Evolutionary conservation across 37 sponge, comb jelly and placozoan genomes (phyloP), one percentile per base, ranked within the genome.

Genomic region (Tethya wilhelma): DNA sequence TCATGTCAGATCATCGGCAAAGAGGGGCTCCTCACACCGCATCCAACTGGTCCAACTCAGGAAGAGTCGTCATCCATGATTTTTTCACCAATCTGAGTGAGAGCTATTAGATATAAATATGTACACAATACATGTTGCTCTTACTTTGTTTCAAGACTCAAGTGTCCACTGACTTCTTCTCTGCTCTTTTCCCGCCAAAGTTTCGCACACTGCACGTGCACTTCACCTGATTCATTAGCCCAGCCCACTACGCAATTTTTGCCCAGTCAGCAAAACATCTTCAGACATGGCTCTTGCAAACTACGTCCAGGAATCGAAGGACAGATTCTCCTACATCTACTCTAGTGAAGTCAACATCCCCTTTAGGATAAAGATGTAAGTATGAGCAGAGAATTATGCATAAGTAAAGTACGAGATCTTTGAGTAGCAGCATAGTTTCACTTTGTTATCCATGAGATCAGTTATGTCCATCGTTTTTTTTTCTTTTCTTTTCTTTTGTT

Each of bases 331-430:
- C 53, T 95, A 95, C 75, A 78, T 95, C 6, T 81, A 83, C 75
- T 90, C 92, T 29, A 89, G 87, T 66, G 96, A 92, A 26, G 68
- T 95, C 56, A 79, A 84, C 40, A 83, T 86, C 25, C 86, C 90
- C 8, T 67, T 95, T 39, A 74, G 88, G 42, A 89, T 95, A 6
- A 95, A 95, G 79, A 91, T 95, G 96, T 95, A 82, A 72, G 83
- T 3, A n/a, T 67, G 2, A 45, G n/a, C 31, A 64, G n/a, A 53
- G 26, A 30, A 36, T 37, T 74, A 8, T 37, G 40, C 34, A n/a
- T 2, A 38, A 43, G 59, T 33, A 2, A 32, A 69, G 19, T 66
- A 33, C 38, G n/a, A n/a, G n/a, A n/a, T n/a, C n/a, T n/a, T n/a
- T n/a, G n/a, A n/a, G 14, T 49, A 49, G 53, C 9, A 49, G 9